A percentile compares a stretch with the other conserved stretches of the same genome.
phyloP scores from a whole-genome alignment of 2,888 invertebrate species.

The Drosophila testacea region DNA sequence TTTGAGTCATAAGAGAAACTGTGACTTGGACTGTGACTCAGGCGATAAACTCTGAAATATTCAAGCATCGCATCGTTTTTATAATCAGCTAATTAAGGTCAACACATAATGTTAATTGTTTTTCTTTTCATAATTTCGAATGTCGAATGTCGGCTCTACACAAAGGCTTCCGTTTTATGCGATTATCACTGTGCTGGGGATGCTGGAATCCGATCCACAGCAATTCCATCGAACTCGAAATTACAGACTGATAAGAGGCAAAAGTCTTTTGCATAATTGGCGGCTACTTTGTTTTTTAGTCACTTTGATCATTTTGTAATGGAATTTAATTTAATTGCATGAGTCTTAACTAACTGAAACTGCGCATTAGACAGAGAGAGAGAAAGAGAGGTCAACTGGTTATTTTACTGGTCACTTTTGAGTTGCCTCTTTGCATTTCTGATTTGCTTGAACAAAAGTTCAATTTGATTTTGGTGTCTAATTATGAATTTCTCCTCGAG shows the following conservation, averaged over 20 bases:
- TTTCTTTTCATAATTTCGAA: conserved; percentile 50
- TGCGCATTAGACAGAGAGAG: conserved; percentile 19
- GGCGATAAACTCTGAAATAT: conserved; percentile 9
- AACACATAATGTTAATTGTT: conserved; percentile 66
- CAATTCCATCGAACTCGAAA: conserved; percentile 48
- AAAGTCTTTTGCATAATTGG: conserved; percentile 68
- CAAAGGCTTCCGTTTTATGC: conserved; percentile 60
- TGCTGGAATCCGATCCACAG: conserved; percentile 5
- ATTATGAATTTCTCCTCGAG: conserved; percentile 47
- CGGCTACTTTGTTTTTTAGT: conserved; percentile 66
- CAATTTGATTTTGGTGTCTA: conserved; percentile 50
- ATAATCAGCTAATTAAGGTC: conserved; percentile 75
- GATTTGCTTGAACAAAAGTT: conserved; percentile 42
- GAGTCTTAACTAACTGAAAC: conserved; percentile 25
- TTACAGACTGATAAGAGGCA: conserved; percentile 60
- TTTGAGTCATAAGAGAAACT: conserved; percentile 38
- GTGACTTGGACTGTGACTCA: conserved; percentile 51
- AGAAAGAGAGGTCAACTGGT: background rate
- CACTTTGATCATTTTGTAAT: conserved; percentile 55
- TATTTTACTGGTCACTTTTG: conserved; percentile 3
- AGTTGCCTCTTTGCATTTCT: conserved; percentile 19
- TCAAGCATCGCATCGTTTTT: conserved; percentile 24
- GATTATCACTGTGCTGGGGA: conserved; percentile 25
- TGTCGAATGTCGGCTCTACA: conserved; percentile 59
- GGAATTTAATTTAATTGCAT: conserved; percentile 42